Percentiles rank a stretch among this genome's conserved stretches.
These are phyloP conservation scores for Porites rus DNA, from an alignment of 92 coral and sea anemone species.

Conservation along the genomic window DNA sequence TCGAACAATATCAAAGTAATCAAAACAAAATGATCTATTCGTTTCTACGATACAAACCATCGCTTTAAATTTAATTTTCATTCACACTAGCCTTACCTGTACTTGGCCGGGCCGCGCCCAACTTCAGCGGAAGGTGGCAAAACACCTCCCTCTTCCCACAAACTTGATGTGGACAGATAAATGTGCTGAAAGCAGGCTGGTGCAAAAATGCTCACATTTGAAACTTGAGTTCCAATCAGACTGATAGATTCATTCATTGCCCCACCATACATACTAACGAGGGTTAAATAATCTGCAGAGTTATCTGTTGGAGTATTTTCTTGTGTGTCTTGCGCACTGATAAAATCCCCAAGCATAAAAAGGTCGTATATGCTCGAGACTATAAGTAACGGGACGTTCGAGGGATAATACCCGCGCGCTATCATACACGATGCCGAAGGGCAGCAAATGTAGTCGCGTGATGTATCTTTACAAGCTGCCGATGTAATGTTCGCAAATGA, in stretches of 20 bases:
- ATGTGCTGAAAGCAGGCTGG: constrained; percentile 72
- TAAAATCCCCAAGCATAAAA: constrained; percentile 36
- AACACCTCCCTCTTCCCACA: constrained; percentile 54
- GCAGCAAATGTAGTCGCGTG: constrained; percentile 60
- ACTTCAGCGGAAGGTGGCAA: constrained; percentile 41
- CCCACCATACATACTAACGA: constrained; percentile 67
- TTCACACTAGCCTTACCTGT: constrained; percentile 23
- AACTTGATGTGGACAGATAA: constrained; percentile 58
- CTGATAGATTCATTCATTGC: constrained; percentile 58
- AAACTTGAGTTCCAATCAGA: background rate
- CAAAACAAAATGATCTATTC: no score
- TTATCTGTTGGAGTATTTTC: constrained; percentile 38
- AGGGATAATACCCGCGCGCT: constrained; percentile 48
- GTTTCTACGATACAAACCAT: no score
- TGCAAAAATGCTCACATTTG: constrained; percentile 34
- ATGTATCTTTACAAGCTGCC: constrained; percentile 38
- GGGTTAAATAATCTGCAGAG: constrained; percentile 42
- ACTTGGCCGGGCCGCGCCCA: constrained; percentile 35
- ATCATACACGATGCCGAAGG: constrained; percentile 61
- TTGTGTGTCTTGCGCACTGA: constrained; percentile 20
- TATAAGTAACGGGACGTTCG: constrained; percentile 36
- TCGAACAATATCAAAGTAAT: no score
- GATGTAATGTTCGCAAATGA: constrained; percentile 38
- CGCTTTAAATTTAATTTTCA: no score
- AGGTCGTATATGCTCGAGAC: constrained; percentile 64